phyloP scores from a whole-genome alignment of 2,797 vertebrate species.

The Crocidura indochinensis region DNA sequence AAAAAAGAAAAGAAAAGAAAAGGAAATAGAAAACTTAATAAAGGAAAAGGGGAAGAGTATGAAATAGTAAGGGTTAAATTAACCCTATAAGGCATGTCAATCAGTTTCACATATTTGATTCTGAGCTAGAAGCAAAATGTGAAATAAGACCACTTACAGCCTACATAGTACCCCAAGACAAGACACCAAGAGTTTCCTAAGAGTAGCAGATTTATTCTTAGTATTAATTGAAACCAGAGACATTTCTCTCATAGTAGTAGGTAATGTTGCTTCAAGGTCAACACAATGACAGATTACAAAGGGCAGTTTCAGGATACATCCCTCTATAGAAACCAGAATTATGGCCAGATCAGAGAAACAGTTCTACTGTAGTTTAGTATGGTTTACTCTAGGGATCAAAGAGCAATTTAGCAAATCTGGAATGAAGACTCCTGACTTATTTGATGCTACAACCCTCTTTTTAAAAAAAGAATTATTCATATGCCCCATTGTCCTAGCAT shows the following conservation, averaged over 20 bases:
- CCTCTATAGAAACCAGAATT: not conserved
- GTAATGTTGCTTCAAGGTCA: not conserved
- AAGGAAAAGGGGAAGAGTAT: not conserved
- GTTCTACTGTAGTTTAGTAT: not conserved
- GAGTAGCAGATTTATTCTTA: constrained; percentile 27
- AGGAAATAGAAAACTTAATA: not conserved
- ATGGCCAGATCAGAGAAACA: constrained; percentile 46
- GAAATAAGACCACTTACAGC: not conserved
- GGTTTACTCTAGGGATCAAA: not conserved
- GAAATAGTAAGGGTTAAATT: not conserved
- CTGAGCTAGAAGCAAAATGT: constrained; percentile 28
- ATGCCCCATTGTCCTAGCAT: too few species aligned
- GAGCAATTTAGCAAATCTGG: constrained; percentile 1
- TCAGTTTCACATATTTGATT: constrained; percentile 52
- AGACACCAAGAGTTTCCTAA: not conserved
- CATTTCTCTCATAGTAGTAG: not conserved
- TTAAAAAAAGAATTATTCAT: too few species aligned
- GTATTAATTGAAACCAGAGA: not conserved
- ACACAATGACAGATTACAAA: not conserved
- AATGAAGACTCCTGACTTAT: not conserved
- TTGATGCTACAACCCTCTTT: too few species aligned
- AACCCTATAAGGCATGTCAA: not conserved
- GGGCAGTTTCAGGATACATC: not conserved
- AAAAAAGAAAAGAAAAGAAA: too few species aligned
- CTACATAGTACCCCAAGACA: not conserved